phyloP scores from a whole-genome alignment of 2,888 invertebrate species.

The Ormyrus nitidulus region DNA sequence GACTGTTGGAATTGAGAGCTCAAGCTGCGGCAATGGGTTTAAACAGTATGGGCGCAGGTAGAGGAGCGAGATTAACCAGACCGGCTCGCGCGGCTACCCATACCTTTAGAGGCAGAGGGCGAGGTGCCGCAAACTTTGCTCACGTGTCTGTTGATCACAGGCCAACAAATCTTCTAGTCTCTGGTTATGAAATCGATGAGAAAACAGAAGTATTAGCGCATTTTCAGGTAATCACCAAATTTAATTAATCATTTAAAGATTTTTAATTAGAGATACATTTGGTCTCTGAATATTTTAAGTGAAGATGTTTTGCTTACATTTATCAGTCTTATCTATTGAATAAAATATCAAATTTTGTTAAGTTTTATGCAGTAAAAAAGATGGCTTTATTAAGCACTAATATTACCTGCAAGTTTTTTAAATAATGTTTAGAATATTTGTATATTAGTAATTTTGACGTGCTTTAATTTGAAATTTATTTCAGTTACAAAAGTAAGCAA shows the following conservation, averaged over 20 bases:
- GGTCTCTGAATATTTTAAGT: too few species aligned
- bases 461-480: too few species aligned
- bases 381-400: too few species aligned
- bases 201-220: conserved; percentile 87
- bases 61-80: conserved; percentile 64
- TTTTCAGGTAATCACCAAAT: conserved; percentile 81
- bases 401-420: too few species aligned
- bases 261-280: conserved; percentile 6
- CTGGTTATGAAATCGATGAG: conserved; percentile 91
- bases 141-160: conserved; percentile 88
- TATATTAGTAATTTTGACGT: too few species aligned
- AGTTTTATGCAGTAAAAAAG: too few species aligned
- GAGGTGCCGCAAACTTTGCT: conserved; percentile 72
- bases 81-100: conserved; percentile 66
- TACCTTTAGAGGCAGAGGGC: conserved; percentile 67
- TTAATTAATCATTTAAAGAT: conserved; percentile 27
- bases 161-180: conserved; percentile 89
- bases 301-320: too few species aligned
- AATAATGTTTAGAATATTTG: too few species aligned
- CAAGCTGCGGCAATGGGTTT: conserved; percentile 76
- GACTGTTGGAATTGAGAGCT: conserved; percentile 83
- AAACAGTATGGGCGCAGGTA: conserved; percentile 61
- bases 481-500: background rate
- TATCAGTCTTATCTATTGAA: too few species aligned
- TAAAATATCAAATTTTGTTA: too few species aligned